Conservation (phyloP, 2,888 invertebrate species). For the Sympetrum striolatum region DNA sequence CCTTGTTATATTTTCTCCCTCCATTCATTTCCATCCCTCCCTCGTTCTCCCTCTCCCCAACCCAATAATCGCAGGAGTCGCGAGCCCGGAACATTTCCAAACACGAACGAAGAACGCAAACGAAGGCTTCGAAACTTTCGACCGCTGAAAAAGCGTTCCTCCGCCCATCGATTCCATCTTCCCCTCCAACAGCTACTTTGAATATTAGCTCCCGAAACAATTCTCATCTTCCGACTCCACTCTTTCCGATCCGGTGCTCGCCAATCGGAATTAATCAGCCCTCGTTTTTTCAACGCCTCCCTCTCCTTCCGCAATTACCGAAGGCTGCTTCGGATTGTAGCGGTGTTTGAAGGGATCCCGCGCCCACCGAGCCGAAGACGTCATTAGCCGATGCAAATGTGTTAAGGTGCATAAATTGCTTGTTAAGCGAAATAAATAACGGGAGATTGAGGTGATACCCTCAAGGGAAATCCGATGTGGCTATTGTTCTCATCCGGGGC, state of each 20-base stretch:
- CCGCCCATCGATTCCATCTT: not conserved
- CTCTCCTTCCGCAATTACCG: not conserved
- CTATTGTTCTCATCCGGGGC: not conserved
- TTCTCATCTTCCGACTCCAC: not conserved
- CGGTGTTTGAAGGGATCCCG: too few species aligned
- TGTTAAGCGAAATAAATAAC: not conserved
- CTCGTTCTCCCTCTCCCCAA: not conserved
- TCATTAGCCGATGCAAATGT: not conserved
- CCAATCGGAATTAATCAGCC: too few species aligned
- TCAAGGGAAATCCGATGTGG: not conserved
- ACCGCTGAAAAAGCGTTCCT: not conserved
- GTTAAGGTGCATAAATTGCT: not conserved
- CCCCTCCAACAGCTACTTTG: not conserved
- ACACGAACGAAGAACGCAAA: not conserved
- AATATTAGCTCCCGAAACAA: not conserved
- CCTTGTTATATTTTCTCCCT: too few species aligned
- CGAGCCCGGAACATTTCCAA: not conserved
- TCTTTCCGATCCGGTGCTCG: not conserved
- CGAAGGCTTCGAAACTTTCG: not conserved
- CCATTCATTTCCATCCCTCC: not conserved
- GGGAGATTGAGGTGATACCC: not conserved
- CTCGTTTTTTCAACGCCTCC: not conserved
- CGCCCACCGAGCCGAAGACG: not conserved
- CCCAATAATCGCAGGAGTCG: not conserved
- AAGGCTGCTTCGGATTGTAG: too few species aligned